These are phyloP conservation scores for Criorhina ranunculi DNA, from an alignment of 2,888 invertebrate species.

Conservation along the genomic window DNA sequence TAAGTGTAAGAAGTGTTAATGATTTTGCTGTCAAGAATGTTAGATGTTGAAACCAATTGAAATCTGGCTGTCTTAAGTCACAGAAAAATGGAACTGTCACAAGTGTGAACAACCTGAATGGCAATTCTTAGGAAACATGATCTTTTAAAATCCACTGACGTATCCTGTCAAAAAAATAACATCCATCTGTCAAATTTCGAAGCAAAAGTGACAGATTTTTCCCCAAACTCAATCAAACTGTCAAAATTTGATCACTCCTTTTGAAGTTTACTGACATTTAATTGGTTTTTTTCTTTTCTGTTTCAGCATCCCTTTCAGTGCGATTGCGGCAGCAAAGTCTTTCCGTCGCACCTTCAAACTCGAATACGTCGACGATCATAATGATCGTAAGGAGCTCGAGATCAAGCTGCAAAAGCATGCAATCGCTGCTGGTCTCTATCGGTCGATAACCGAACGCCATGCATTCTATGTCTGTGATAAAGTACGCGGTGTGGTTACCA, in stretches of 20 bases:
- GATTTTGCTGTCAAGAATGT: no score
- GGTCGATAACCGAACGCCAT: slow-evolving; percentile 95
- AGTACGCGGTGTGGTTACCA: slow-evolving; percentile 93
- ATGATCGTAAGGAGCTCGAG: slow-evolving; percentile 88
- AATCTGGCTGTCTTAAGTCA: no score
- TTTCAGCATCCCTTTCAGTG: slow-evolving; percentile 91
- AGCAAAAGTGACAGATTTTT: not conserved
- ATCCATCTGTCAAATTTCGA: no score
- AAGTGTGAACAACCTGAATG: no score
- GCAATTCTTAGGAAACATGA: no score
- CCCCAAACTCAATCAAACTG: not conserved
- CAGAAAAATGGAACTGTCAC: no score
- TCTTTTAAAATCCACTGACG: no score
- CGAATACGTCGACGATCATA: slow-evolving; percentile 89
- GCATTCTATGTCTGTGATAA: slow-evolving; percentile 97
- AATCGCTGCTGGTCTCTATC: slow-evolving; percentile 92
- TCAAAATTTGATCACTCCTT: not conserved
- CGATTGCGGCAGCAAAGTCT: slow-evolving; percentile 92
- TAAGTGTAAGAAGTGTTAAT: no score
- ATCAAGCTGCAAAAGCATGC: slow-evolving; percentile 93
- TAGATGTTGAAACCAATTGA: no score
- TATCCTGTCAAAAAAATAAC: no score
- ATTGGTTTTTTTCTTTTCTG: slow-evolving; percentile 28
- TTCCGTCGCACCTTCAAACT: slow-evolving; percentile 90
- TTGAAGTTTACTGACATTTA: not conserved